Percentiles rank a stretch among this genome's conserved stretches.
Conservation (phyloP, 2,888 invertebrate species). For the Microctonus brassicae region DNA sequence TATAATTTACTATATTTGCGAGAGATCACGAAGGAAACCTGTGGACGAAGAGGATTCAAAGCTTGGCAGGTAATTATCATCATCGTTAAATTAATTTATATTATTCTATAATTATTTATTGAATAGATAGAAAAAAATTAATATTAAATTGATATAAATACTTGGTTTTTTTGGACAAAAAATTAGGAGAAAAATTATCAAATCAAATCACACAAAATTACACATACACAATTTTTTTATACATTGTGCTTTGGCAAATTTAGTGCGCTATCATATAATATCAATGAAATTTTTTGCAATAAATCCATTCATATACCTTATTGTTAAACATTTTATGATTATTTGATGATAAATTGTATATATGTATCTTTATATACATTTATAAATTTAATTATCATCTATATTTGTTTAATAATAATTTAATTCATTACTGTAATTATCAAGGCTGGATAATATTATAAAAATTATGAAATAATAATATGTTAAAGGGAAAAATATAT, state of each 20-base stretch:
- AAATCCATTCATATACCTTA: not conserved
- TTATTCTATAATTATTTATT: not conserved
- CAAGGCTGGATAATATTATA: not conserved
- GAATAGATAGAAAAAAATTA: not conserved
- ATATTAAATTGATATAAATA: too few relatives aligned
- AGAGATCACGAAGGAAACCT: slow-evolving; percentile 75
- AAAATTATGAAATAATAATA: not conserved
- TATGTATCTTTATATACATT: not conserved
- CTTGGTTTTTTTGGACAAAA: too few relatives aligned
- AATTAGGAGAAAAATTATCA: not conserved
- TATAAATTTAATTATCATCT: not conserved
- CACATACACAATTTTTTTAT: slow-evolving; percentile 42
- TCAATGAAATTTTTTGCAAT: slow-evolving; percentile 7
- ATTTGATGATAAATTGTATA: not conserved
- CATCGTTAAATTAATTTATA: slow-evolving; percentile 24
- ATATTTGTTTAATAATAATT: not conserved
- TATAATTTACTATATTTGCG: slow-evolving; percentile 69
- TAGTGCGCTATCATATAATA: slow-evolving; percentile 52
- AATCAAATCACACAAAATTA: not conserved
- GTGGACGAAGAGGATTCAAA: slow-evolving; percentile 86
- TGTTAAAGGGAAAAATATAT: not conserved
- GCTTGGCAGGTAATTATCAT: slow-evolving; percentile 81
- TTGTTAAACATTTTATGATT: not conserved
- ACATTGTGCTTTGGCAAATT: slow-evolving; percentile 69
- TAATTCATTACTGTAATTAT: not conserved